Conservation (phyloP, 2,113 vertebrate species). For the Anhinga anhinga region DNA sequence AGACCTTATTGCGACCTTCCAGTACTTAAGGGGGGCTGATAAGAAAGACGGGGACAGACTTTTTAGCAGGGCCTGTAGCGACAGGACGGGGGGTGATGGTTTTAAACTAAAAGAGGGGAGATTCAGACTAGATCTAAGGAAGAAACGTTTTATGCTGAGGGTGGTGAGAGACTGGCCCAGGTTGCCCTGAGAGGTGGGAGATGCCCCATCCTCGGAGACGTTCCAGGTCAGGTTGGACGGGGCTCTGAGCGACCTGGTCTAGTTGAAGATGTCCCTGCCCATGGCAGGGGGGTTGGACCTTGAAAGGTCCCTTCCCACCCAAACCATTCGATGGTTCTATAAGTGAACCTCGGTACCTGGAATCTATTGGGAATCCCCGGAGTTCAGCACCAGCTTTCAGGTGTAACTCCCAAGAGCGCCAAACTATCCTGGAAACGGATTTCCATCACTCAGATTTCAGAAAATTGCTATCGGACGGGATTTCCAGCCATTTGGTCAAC, state of each 20-base stretch:
- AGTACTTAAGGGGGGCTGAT: background rate
- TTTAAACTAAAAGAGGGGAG: background rate
- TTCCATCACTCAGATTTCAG: background rate
- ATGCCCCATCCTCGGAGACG: background rate
- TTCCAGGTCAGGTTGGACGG: rapidly evolving
- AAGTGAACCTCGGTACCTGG: background rate
- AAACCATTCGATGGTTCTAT: rapidly evolving
- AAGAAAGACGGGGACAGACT: no score
- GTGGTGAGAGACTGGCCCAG: background rate
- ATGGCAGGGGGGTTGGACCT: rapidly evolving
- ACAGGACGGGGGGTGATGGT: background rate
- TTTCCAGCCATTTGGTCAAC: background rate
- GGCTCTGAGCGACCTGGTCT: rapidly evolving
- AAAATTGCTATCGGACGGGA: no score
- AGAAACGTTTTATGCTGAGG: rapidly evolving
- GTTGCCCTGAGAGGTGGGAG: background rate
- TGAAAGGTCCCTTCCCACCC: background rate
- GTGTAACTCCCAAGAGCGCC: rapidly evolving
- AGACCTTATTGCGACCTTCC: background rate
- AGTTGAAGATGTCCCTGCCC: background rate
- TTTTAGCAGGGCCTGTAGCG: rapidly evolving
- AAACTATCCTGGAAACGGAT: background rate
- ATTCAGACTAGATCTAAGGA: rapidly evolving
- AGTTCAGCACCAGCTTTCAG: background rate
- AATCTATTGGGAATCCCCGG: background rate